Conservation (phyloP, 2,888 invertebrate genomes). For the Ischnura elegans region DNA sequence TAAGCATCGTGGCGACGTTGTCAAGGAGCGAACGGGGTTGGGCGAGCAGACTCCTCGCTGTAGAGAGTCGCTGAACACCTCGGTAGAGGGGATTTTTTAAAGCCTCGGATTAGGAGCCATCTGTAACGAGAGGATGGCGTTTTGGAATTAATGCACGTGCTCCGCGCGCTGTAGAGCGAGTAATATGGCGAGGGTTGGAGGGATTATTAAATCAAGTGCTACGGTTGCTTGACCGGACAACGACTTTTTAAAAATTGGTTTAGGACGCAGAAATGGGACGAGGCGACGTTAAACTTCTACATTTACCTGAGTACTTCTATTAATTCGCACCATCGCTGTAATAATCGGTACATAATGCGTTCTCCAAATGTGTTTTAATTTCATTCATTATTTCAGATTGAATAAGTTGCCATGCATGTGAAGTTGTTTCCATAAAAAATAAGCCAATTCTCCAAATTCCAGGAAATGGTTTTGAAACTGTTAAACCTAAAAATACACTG, state of each 20-base stretch:
- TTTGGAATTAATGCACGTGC: neutral
- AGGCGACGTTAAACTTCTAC: neutral
- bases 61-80: neutral
- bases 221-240: slow-evolving; percentile 13
- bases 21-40: neutral
- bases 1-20: neutral
- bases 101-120: slow-evolving; percentile 51
- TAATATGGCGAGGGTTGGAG: neutral
- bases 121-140: slow-evolving; percentile 39
- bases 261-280: neutral
- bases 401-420: too few species aligned
- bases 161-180: neutral
- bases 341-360: too few species aligned
- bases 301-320: neutral
- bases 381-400: too few species aligned
- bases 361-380: too few species aligned
- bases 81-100: slow-evolving; percentile 23
- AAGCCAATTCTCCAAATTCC: too few species aligned
- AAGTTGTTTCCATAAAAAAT: too few species aligned
- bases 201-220: neutral
- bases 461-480: too few species aligned
- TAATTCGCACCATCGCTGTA: too few species aligned
- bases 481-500: too few species aligned
- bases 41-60: too few species aligned
- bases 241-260: neutral